Evolutionary conservation across 1,140 invertebrate species (phyloP), one percentile per base, ranked within the genome.

Genomic region (Drosophila aff.): DNA sequence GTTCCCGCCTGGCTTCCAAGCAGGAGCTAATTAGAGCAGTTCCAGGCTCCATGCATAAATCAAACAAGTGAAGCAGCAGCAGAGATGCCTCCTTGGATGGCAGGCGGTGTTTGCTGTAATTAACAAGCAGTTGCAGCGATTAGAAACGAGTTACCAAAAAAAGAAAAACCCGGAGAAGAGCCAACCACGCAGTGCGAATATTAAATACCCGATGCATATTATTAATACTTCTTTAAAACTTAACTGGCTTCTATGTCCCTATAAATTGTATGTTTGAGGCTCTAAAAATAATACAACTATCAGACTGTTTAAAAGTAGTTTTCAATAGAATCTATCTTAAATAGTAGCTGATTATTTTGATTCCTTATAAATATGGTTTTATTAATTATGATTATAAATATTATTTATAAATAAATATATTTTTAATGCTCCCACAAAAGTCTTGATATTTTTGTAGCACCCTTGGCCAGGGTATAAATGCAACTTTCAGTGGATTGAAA

Each of bases 101-200:
- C 73, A 81, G 75, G 71, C 74, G 82, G 61, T 90, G 81, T 90
- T 90, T 90, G 81, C 81, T 57, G 79, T 90, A 90, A 90, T 90
- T 90, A 90, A 90, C 85, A 81, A 81, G 68, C 75, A 76, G 60
- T 74, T 50, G 60, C 50, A 60, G 75, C 78, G 84, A 84, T 89
- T 84, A 80, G 80, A 62, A 84, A 89, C 75, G 52, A 79, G 75
- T 82, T 90, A 62, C 74, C 69, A 59, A 83, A 78, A 83, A 86
- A 44, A 40, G 3, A 31, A 58, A 52, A 59, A 46, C 36, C 49
- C 4, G 8, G 33, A 2, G 52, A 23, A 23, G 33, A 38, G 43
- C 21, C 16, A 16, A 15, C 8, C 2, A 11, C 1, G 2, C 10
- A 26, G 40, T n/a, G 5, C 49, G 53, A 73, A 50, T 61, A 33